These are phyloP conservation scores for Yoshiicerus persimilis DNA, from an alignment of 1,140 invertebrate species.

Conservation along the genomic window DNA sequence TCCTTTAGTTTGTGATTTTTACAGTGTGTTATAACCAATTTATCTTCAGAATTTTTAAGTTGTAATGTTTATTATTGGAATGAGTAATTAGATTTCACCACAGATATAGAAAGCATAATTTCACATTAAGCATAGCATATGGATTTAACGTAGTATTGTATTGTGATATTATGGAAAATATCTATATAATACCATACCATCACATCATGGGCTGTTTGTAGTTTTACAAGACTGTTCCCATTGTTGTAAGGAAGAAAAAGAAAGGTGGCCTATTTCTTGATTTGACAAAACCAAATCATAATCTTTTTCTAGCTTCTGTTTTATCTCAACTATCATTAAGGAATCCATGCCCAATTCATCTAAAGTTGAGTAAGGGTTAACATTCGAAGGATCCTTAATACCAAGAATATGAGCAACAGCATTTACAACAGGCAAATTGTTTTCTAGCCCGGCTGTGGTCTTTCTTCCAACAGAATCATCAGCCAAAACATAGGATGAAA, in stretches of 20 bases:
- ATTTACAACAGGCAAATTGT: slow-evolving; percentile 64
- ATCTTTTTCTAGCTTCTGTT: slow-evolving; percentile 70
- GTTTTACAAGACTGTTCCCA: background rate
- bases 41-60: too few relatives aligned
- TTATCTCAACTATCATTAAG: slow-evolving; percentile 86
- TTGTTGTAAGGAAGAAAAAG: background rate
- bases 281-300: background rate
- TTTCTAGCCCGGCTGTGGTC: slow-evolving; percentile 59
- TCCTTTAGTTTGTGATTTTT: too few relatives aligned
- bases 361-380: slow-evolving; percentile 68
- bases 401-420: slow-evolving; percentile 70
- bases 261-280: background rate
- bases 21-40: too few relatives aligned
- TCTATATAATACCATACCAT: too few relatives aligned
- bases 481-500: slow-evolving; percentile 76
- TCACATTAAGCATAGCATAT: too few relatives aligned
- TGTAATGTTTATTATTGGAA: too few relatives aligned
- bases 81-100: too few relatives aligned
- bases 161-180: too few relatives aligned
- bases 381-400: slow-evolving; percentile 71
- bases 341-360: slow-evolving; percentile 96
- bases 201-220: too few relatives aligned
- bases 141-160: too few relatives aligned
- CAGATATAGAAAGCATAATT: too few relatives aligned
- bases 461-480: background rate